Conservation (phyloP, 2,888 invertebrate genomes). For the Nesidiocoris tenuis region DNA sequence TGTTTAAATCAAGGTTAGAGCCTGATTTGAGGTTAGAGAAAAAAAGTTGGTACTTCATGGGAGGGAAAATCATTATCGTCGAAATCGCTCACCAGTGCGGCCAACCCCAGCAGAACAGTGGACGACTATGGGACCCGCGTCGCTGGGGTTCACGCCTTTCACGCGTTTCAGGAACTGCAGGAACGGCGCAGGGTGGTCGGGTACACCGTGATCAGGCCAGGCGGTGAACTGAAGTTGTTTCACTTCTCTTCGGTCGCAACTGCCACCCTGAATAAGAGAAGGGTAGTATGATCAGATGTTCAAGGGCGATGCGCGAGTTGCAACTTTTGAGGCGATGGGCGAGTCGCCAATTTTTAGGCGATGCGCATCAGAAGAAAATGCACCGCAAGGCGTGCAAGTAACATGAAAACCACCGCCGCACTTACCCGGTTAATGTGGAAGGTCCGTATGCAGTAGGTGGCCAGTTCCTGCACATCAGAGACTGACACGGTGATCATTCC, state of each 20-base stretch:
- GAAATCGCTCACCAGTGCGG: slow-evolving; percentile 62
- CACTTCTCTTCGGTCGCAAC: slow-evolving; percentile 86
- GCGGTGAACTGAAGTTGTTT: slow-evolving; percentile 98
- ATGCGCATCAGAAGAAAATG: no score
- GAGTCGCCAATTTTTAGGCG: not conserved
- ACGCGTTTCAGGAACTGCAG: slow-evolving; percentile 87
- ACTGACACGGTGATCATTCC: slow-evolving; percentile 93
- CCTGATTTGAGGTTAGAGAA: no score
- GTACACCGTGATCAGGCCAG: slow-evolving; percentile 99
- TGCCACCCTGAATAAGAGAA: slow-evolving; percentile 60
- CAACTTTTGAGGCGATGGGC: not conserved
- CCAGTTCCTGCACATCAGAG: slow-evolving; percentile 92
- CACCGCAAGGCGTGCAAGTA: not conserved
- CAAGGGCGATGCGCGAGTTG: not conserved
- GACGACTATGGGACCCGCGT: slow-evolving; percentile 56
- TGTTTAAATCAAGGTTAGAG: no score
- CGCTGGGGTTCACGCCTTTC: slow-evolving; percentile 54
- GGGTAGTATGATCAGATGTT: slow-evolving; percentile 15
- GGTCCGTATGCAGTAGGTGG: slow-evolving; percentile 96
- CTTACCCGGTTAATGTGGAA: slow-evolving; percentile 78
- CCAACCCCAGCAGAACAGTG: slow-evolving; percentile 75
- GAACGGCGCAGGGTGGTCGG: slow-evolving; percentile 98
- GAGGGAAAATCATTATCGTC: no score
- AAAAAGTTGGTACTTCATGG: no score
- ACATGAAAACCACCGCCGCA: not conserved